A percentile compares a stretch with the other conserved stretches of the same genome.
Evolutionary conservation across 2,888 invertebrate species (phyloP).

Genomic region (Phymatocera aterrima): DNA sequence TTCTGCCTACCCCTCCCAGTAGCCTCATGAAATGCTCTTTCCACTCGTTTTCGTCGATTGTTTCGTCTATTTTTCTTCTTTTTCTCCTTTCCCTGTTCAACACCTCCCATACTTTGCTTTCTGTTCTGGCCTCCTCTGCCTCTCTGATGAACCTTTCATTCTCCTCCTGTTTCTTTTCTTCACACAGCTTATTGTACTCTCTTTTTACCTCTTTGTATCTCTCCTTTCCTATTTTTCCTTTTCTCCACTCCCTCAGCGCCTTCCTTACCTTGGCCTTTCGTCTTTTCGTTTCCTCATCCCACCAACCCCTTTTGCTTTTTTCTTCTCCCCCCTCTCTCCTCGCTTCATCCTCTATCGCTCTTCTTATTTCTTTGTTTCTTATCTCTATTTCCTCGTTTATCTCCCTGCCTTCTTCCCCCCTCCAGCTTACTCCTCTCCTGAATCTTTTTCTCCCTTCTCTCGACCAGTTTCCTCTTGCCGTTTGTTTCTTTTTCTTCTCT

Average conservation of each 20-base stretch:
- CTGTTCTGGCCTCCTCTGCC: neutral
- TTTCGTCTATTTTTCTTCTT: neutral
- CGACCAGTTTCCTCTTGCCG: neutral
- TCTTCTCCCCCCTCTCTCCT: neutral
- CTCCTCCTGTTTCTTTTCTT: neutral
- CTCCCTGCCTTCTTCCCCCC: neutral
- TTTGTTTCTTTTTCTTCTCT: neutral
- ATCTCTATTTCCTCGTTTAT: neutral
- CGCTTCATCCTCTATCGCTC: neutral
- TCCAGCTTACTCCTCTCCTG: neutral
- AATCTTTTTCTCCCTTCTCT: constrained; percentile 7
- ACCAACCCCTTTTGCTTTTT: neutral
- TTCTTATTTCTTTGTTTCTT: neutral
- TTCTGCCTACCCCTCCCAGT: constrained; percentile 1
- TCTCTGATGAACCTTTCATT: neutral
- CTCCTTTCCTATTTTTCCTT: neutral
- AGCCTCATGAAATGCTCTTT: constrained; percentile 10
- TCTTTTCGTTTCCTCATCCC: neutral
- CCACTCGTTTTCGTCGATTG: neutral
- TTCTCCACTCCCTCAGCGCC: neutral
- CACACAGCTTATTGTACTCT: neutral
- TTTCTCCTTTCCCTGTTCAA: constrained; percentile 5
- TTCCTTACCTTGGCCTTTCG: neutral
- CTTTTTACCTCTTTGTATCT: neutral
- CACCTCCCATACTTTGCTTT: constrained; percentile 12